These are phyloP conservation scores for Phataginus tetradactyla DNA, from an alignment of 2,797 vertebrate genomes.

Conservation along the genomic window DNA sequence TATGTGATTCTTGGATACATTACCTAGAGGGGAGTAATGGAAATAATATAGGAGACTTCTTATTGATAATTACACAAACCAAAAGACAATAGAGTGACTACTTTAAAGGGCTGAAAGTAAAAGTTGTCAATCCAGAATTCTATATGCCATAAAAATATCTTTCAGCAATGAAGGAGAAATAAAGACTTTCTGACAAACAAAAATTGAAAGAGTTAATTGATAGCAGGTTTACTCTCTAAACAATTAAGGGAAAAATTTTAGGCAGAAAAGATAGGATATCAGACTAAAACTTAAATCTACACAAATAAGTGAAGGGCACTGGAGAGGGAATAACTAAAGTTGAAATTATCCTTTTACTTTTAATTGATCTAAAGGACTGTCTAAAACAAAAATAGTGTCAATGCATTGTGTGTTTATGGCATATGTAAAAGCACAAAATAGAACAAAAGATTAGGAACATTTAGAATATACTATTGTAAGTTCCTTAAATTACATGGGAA, in stretches of 20 bases:
- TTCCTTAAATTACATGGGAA: background rate
- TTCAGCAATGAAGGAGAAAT: background rate
- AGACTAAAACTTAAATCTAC: background rate
- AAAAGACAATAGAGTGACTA: background rate
- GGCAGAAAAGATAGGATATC: background rate
- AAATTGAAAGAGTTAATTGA: background rate
- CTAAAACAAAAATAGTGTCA: background rate
- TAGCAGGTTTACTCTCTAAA: background rate
- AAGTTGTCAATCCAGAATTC: background rate
- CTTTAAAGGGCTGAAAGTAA: background rate
- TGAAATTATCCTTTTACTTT: background rate
- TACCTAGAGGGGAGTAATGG: background rate
- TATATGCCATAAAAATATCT: background rate
- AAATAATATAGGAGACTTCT: background rate
- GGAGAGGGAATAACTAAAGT: background rate
- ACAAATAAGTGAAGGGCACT: background rate
- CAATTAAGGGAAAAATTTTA: background rate
- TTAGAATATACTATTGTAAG: background rate
- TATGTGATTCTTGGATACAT: background rate
- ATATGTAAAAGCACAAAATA: background rate
- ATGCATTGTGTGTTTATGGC: background rate
- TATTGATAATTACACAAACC: background rate
- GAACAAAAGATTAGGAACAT: background rate
- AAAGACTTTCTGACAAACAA: background rate
- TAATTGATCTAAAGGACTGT: background rate